phyloP scores from a whole-genome alignment of 1,140 invertebrate genomes.

The Drosophila orena region DNA sequence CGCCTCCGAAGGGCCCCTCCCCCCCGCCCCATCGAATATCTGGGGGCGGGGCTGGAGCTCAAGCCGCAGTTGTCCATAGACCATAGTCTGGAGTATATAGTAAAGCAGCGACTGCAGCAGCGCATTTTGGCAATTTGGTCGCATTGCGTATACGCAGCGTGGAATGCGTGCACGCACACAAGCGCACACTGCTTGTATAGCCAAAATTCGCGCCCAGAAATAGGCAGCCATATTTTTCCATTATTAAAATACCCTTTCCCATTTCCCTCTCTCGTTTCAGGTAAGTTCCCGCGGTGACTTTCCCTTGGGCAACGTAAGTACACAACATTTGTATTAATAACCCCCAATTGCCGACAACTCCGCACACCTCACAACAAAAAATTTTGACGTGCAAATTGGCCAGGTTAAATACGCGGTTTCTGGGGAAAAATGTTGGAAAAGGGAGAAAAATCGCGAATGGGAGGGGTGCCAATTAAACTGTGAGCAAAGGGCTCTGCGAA shows the following conservation, averaged over 20 bases:
- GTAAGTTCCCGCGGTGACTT: slow-evolving; percentile 36
- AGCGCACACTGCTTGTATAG: not conserved
- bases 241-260: slow-evolving; percentile 24
- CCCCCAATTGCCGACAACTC: slow-evolving; percentile 61
- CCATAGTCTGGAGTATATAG: slow-evolving; percentile 44
- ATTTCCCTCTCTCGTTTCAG: slow-evolving; percentile 37
- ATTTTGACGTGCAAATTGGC: slow-evolving; percentile 68
- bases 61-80: slow-evolving; percentile 49
- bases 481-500: slow-evolving; percentile 26
- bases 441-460: slow-evolving; percentile 6
- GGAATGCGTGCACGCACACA: slow-evolving; percentile 8
- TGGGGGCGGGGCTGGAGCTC: slow-evolving; percentile 20
- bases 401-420: slow-evolving; percentile 46
- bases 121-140: slow-evolving; percentile 27
- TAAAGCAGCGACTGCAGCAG: slow-evolving; percentile 14
- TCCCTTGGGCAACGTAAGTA: slow-evolving; percentile 9
- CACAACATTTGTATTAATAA: slow-evolving; percentile 45
- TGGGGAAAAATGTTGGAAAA: slow-evolving; percentile 1
- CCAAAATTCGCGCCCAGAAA: slow-evolving; percentile 47
- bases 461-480: slow-evolving; percentile 62
- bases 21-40: too few species aligned
- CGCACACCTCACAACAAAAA: slow-evolving; percentile 34
- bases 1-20: too few species aligned
- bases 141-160: slow-evolving; percentile 62
- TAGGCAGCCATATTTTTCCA: slow-evolving; percentile 64